Base-by-base conservation (phyloP, 1,140 invertebrate genomes). In the Rhyzopertha dominica region DNA sequence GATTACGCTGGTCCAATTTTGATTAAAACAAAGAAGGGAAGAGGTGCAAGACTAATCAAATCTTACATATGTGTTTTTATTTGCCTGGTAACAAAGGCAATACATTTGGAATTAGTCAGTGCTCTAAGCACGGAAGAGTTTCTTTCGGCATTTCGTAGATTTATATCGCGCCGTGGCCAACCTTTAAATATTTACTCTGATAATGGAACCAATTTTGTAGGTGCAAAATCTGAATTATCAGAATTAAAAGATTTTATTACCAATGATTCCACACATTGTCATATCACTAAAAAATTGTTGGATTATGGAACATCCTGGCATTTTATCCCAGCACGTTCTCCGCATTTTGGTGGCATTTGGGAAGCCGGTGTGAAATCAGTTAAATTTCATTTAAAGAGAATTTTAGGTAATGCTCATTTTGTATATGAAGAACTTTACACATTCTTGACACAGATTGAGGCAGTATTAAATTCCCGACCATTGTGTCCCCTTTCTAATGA, bases 331-430 rank as follows among this genome's bases (percentile, higher is more conserved):
- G 60, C 63, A 3, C 0, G 22, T 14, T 50, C 48, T 12, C 52
- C 57, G 2, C 59, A 66, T 28, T 53, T 58, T 19, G 63, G 63
- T 12, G 65, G 62, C 12, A 28, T 59, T 1, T 68, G 61, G 61
- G 61, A 69, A 45, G 37, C 56, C 13, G 43, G 30, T 0, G 54
- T 69, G 4, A 57, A 59, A 38, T 3, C 39, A 19, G 12, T 45
- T 43, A 43, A 61, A 57, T 43, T 47, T 26, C 64, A 66, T 40
- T 41, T 68, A 4, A 26, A 44, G n/a, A 43, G 58, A 9, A 44
- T 54, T n/a, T n/a, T n/a, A n/a, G n/a, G n/a, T n/a, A n/a, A n/a
- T n/a, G n/a, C n/a, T n/a, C n/a, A n/a, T n/a, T n/a, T n/a, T n/a
- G n/a, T n/a, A n/a, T n/a, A n/a, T n/a, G n/a, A n/a, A n/a, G n/a